Base-by-base conservation (phyloP, 2,797 vertebrate genomes). In the Orientallactaga sibirica region DNA sequence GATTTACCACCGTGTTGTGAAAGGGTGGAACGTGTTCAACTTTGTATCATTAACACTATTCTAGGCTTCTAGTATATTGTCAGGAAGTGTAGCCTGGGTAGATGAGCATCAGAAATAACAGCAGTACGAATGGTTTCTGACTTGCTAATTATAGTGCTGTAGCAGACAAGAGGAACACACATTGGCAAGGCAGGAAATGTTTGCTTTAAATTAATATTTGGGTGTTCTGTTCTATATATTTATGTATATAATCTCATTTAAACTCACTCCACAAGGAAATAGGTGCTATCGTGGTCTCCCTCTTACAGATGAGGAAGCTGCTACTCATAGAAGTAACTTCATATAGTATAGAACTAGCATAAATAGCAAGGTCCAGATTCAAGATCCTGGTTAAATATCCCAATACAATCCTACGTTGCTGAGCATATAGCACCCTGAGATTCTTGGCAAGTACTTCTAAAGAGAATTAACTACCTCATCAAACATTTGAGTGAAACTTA, bases 401-500 rank as follows among this genome's bases (percentile, higher is more conserved):
- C 66, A 33, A 9, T 48, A 71, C 68, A 43, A 55, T 61, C 33
- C 66, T n/a, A 41, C 0, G 41, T 67, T 86, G 80, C 33, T 66
- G 73, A 93, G 20, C 62, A 18, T 41, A 52, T 67, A 25, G 66
- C 20, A 64, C 22, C 15, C 0, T 29, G 10, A 83, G 24, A 41
- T 68, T 86, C 87, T 86, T 62, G 29, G 58, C 37, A 67, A 91
- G 16, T 58, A 41, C 67, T 87, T 87, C 15, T 67, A 4, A 94
- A 86, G 71, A 76, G 80, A 90, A 79, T 10, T 52, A 43, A 41
- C 68, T 74, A 90, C 24, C 70, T 93, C 58, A n/a, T 52, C 37
- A 20, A 66, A 41, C 19, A 18, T 73, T 3, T 91, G 74, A 52
- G 11, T 27, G 25, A 12, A 4, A 3, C 3, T 52, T n/a, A 20